A percentile compares a stretch with the other conserved stretches of the same genome.
These are phyloP conservation scores for Apteryx mantelli DNA, from an alignment of 2,113 vertebrate species.

Conservation along the genomic window DNA sequence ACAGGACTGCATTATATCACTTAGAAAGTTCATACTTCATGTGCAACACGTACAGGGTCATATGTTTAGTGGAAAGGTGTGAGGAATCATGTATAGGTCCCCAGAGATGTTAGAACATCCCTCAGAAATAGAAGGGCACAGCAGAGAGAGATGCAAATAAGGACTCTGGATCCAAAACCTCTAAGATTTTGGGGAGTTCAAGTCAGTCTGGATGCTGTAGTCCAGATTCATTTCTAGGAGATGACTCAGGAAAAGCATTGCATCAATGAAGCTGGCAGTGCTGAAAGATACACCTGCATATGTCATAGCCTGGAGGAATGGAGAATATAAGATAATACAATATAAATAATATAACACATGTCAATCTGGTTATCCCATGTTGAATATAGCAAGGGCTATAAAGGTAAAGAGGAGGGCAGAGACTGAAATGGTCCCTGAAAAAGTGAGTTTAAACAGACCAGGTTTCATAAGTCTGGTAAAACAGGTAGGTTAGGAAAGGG, in stretches of 20 bases:
- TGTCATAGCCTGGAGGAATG: background rate
- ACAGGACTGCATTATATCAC: background rate
- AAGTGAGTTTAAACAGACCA: background rate
- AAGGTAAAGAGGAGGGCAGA: background rate
- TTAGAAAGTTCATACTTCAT: background rate
- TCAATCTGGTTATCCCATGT: background rate
- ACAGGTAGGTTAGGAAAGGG: background rate
- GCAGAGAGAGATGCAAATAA: background rate
- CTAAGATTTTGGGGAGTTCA: background rate
- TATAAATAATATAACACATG: rapidly evolving
- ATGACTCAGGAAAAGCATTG: background rate
- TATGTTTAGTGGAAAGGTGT: background rate
- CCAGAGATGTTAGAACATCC: background rate
- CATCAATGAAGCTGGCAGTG: background rate
- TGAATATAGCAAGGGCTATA: background rate
- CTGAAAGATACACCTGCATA: background rate
- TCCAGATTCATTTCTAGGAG: background rate
- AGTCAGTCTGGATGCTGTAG: background rate
- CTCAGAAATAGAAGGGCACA: background rate
- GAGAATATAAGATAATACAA: background rate
- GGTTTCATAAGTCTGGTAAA: background rate
- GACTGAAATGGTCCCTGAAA: background rate
- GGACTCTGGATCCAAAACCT: background rate
- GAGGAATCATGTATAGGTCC: background rate
- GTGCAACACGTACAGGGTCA: rapidly evolving